These are phyloP conservation scores for Prunella himalayana DNA, from an alignment of 2,113 vertebrate species.

Conservation along the genomic window DNA sequence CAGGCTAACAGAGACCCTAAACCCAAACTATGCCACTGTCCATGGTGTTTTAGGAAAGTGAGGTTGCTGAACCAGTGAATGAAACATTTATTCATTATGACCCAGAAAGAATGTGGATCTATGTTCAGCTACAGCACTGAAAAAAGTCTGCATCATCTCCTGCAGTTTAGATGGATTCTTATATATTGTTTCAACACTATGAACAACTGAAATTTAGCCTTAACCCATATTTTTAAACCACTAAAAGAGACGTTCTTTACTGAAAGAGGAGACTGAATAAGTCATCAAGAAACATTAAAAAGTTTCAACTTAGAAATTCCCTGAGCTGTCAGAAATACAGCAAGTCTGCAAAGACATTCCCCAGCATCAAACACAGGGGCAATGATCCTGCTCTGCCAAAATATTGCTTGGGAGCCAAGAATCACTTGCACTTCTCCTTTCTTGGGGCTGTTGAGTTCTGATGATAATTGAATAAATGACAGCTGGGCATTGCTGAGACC, in stretches of 20 bases:
- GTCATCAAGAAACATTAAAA: not conserved
- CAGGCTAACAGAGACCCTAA: not conserved
- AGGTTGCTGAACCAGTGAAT: not conserved
- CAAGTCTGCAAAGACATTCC: not conserved
- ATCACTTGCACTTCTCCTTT: not conserved
- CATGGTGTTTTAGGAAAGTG: not conserved
- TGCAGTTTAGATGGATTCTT: not conserved
- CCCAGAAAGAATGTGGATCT: not conserved
- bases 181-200: not conserved
- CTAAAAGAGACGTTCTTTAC: not conserved
- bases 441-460: not conserved
- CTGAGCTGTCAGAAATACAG: not conserved
- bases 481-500: not conserved
- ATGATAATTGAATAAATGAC: not conserved
- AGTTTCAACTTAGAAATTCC: not conserved
- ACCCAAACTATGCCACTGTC: not conserved
- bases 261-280: not conserved
- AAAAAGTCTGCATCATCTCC: not conserved
- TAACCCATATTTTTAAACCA: not conserved
- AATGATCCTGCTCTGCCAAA: not conserved
- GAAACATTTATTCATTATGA: not conserved
- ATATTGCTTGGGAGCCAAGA: not conserved
- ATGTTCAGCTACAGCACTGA: not conserved
- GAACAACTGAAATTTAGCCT: not conserved
- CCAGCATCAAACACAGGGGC: not conserved